Evolutionary conservation across 2,113 vertebrate genomes (phyloP).

Genomic region (Athene noctua): DNA sequence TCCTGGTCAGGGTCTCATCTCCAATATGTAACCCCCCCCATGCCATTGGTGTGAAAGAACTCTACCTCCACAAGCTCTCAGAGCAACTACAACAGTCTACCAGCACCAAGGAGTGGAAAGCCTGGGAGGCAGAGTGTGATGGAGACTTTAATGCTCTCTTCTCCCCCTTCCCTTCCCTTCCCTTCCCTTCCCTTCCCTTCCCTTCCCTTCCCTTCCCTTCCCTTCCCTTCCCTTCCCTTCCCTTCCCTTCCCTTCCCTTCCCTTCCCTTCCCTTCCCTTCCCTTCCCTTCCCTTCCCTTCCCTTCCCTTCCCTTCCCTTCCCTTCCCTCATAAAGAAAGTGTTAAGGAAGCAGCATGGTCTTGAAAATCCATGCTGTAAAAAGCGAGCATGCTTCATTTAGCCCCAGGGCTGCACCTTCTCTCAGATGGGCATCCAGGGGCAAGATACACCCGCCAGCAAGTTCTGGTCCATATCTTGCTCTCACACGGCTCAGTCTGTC

Average conservation of each 20-base stretch:
- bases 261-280: no score
- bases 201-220: no score
- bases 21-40: neutral
- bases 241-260: no score
- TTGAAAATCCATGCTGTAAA: neutral
- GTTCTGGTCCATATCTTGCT: neutral
- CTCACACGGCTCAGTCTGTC: neutral
- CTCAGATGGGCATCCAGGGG: neutral
- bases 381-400: fast-evolving
- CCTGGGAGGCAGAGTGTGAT: neutral
- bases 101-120: neutral
- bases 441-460: neutral
- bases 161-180: no score
- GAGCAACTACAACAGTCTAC: neutral
- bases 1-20: neutral
- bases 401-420: neutral
- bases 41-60: neutral
- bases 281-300: no score
- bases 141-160: neutral
- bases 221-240: no score
- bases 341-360: neutral
- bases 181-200: no score
- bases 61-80: neutral
- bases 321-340: neutral
- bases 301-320: no score